phyloP scores from a whole-genome alignment of 2,113 vertebrate genomes.

The Triplophysa siluroides region DNA sequence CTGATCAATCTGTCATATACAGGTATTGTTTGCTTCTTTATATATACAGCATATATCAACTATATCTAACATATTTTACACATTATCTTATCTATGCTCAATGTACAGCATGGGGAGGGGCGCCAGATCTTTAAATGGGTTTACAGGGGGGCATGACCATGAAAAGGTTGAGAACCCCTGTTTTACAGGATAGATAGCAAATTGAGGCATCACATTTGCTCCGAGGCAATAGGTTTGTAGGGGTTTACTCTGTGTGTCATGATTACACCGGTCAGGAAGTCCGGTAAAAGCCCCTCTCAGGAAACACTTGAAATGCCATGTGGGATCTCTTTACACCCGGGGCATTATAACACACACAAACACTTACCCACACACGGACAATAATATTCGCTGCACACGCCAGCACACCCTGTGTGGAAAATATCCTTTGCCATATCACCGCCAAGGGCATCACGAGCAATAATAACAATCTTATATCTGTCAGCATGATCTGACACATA shows the following conservation, averaged over 20 bases:
- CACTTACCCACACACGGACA: conserved; percentile 22
- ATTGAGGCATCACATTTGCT: not conserved
- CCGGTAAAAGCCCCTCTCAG: not conserved
- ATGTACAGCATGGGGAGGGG: too few relatives aligned
- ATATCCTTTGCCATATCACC: conserved; percentile 40
- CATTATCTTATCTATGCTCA: too few relatives aligned
- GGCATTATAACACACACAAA: conserved; percentile 21
- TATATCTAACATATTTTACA: too few relatives aligned
- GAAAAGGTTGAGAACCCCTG: too few relatives aligned
- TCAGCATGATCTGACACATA: conserved; percentile 38
- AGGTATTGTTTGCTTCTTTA: too few relatives aligned
- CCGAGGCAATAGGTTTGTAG: not conserved
- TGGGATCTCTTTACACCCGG: not conserved
- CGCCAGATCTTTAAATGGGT: too few relatives aligned
- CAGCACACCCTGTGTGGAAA: not conserved
- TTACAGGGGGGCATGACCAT: too few relatives aligned
- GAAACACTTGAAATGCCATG: conserved; percentile 2
- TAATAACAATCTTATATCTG: conserved; percentile 48
- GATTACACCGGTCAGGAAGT: not conserved
- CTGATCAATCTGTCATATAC: too few relatives aligned
- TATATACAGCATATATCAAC: too few relatives aligned
- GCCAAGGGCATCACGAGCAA: conserved; percentile 40
- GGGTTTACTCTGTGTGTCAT: not conserved
- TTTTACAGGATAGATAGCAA: not conserved
- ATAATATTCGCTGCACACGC: not conserved